phyloP scores from a whole-genome alignment of 2,113 vertebrate species.

The Ellobius talpinus region DNA sequence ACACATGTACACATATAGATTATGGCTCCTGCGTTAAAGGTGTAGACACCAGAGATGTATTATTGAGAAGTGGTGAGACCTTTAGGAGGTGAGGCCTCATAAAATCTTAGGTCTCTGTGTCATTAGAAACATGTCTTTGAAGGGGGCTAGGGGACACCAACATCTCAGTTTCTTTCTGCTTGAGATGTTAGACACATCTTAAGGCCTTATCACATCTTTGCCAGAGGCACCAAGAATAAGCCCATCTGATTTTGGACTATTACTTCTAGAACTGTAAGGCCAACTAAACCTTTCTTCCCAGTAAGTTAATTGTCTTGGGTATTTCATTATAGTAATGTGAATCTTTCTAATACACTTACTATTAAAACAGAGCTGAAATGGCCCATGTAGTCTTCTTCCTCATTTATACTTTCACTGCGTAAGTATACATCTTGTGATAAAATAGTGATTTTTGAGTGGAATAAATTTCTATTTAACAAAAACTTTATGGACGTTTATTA shows the following conservation, averaged over 20 bases:
- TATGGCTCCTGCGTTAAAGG: not conserved
- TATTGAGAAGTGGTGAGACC: too few relatives aligned
- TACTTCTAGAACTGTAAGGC: not conserved
- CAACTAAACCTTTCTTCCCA: not conserved
- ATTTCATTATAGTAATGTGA: not conserved
- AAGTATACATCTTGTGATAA: not conserved
- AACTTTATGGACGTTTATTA: not conserved
- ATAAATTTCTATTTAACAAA: not conserved
- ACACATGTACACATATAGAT: not conserved
- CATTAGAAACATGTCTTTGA: not conserved
- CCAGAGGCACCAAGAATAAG: not conserved
- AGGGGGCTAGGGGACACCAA: not conserved
- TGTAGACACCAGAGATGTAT: not conserved
- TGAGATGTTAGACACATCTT: not conserved
- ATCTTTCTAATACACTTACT: not conserved
- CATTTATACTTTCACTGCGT: not conserved
- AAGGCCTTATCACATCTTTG: not conserved
- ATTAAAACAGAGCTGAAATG: not conserved
- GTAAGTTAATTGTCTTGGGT: not conserved
- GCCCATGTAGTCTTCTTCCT: not conserved
- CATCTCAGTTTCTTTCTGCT: not conserved
- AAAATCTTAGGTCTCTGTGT: not conserved
- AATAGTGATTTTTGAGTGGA: not conserved
- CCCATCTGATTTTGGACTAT: not conserved
- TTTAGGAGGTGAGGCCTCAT: not conserved